Evolutionary conservation across 2,888 invertebrate genomes (phyloP), one percentile per base, ranked within the genome.

Genomic region (Cremastinae sp.): DNA sequence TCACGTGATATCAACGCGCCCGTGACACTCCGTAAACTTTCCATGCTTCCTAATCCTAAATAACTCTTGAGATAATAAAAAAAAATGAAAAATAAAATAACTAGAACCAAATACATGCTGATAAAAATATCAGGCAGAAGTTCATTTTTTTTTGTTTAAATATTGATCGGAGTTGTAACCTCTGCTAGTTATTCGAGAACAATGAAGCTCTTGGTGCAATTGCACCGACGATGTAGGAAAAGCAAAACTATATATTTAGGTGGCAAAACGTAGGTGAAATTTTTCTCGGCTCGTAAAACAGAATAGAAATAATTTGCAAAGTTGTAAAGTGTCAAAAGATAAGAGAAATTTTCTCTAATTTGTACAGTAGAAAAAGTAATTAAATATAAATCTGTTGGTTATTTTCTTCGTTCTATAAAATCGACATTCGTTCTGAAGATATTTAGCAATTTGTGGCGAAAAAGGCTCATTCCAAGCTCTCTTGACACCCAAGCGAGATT

Each of bases 401-500:
- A n/a, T n/a, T n/a, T n/a, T n/a, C n/a, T n/a, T n/a, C n/a, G n/a
- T n/a, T n/a, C n/a, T n/a, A n/a, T n/a, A n/a, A n/a, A n/a, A n/a
- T n/a, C n/a, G n/a, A n/a, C n/a, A n/a, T n/a, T n/a, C 28, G 41
- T 36, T 34, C 12, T 9, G 34, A 56, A 56, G 16, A 51, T 34
- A 5, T 10, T 20, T 64, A 9, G 28, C 12, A 43, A 59, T 71
- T 22, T 58, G 38, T 47, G 58, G 18, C 53, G 41, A 56, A 38
- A 18, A 38, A 20, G 10, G 54, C 9, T 51, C 22, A 45, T 7
- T 20, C n/a, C 16, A 28, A 58, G 36, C 49, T 2, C 10, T 51
- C 62, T 36, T 18, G 49, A 45, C 56, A 56, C 34, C 7, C 51
- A 56, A 66, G 41, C 66, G 68, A 72, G 75, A 75, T 75, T 68